A percentile compares a stretch with the other conserved stretches of the same genome.
These are phyloP conservation scores for Limnephilus lunatus DNA, from an alignment of 2,888 invertebrate genomes.

Conservation along the genomic window DNA sequence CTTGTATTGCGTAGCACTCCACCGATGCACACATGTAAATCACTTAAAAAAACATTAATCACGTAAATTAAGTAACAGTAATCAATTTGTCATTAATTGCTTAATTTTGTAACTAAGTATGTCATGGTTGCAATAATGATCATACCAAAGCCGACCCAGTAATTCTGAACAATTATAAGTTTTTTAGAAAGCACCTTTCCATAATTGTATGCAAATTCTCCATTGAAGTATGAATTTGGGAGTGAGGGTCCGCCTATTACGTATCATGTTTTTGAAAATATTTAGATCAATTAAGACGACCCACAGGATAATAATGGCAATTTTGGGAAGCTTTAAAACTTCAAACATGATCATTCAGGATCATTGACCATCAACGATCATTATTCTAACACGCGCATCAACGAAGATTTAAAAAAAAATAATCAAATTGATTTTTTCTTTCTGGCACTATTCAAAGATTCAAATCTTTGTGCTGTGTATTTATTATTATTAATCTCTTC, in stretches of 20 bases:
- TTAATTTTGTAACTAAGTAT: not conserved
- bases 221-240: not conserved
- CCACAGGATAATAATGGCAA: not conserved
- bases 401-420: not conserved
- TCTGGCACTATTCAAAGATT: not conserved
- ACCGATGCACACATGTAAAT: not conserved
- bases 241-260: not conserved
- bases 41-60: not conserved
- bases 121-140: not conserved
- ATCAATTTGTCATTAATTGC: not conserved
- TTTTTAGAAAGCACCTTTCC: not conserved
- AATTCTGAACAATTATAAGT: not conserved
- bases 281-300: not conserved
- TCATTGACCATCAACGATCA: not conserved
- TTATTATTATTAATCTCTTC: not conserved
- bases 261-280: not conserved
- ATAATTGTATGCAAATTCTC: not conserved
- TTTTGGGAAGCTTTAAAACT: not conserved
- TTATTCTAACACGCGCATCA: not conserved
- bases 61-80: not conserved
- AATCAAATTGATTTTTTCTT: not conserved
- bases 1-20: not conserved
- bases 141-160: not conserved
- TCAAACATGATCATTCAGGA: not conserved
- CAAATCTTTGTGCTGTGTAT: not conserved